Evolutionary conservation across 2,113 vertebrate species (phyloP), one percentile per base, ranked within the genome.

Genomic region (Peucedramus taeniatus): DNA sequence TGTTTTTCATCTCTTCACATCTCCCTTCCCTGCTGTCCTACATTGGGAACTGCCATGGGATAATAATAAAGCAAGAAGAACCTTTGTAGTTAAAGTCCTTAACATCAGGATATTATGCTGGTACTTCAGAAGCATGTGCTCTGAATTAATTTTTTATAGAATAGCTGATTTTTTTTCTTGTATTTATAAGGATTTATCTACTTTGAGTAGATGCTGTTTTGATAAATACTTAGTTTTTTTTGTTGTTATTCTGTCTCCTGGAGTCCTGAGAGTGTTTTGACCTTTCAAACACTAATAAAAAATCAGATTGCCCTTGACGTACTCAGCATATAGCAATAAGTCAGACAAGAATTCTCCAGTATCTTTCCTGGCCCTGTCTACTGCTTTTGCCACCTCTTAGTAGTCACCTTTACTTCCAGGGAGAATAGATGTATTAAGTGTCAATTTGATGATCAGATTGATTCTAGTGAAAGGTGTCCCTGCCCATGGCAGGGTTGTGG

Each of bases 111-210:
- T 93, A 33, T 91, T 95, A 93, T 53, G 90, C 89, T 96, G 93
- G 92, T 97, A 90, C 92, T 98, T 96, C 77, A 85, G 82, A 76
- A 97, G 94, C 66, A 75, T 95, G 49, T 31, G 72, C 78, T 96
- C 90, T 91, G 82, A 95, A 96, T 94, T 96, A 92, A 83, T 96
- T 90, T 96, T 83, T 70, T 44, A 94, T 90, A 88, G 83, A 77
- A 31, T 86, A 94, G 60, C 69, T 94, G 60, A 74, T 90, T 83
- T 93, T 84, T 82, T 68, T 87, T 95, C 94, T 71, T 96, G 87
- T 96, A 86, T 97, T 98, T 97, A 51, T 97, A 96, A 97, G 60
- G 42, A 94, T 95, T 98, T 98, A 79, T 96, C 77, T 74, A 74
- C 66, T 66, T 86, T 50, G 93, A 95, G 93, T 95, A 63, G 65